A percentile compares a stretch with the other conserved stretches of the same genome.
phyloP scores from a whole-genome alignment of 2,797 vertebrate species.

The Peromyscus eremicus region DNA sequence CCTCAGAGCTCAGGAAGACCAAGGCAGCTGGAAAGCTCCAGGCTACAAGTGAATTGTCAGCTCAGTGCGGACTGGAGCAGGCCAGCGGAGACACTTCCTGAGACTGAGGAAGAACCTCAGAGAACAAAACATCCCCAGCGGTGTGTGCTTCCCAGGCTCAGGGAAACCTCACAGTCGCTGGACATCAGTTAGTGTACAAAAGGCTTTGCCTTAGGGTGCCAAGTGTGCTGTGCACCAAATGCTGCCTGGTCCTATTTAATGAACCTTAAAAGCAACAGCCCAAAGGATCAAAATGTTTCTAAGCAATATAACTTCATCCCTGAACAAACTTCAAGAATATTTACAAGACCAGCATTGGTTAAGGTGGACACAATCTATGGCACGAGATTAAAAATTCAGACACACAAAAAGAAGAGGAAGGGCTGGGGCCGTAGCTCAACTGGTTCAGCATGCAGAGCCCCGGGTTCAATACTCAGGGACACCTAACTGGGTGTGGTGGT shows the following conservation, averaged over 20 bases:
- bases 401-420: background rate
- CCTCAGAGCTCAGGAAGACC: background rate
- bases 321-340: background rate
- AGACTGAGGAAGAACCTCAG: fast-evolving
- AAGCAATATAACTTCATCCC: background rate
- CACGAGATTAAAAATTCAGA: background rate
- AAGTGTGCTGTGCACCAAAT: background rate
- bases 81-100: too few relatives aligned
- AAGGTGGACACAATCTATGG: background rate
- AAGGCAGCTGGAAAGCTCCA: fast-evolving
- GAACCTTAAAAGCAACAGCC: background rate
- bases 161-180: background rate
- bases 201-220: too few relatives aligned
- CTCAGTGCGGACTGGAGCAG: fast-evolving
- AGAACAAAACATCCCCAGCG: background rate
- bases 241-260: too few relatives aligned
- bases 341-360: background rate
- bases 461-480: background rate
- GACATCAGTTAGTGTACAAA: background rate
- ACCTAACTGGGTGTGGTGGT: background rate
- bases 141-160: too few relatives aligned
- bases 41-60: background rate
- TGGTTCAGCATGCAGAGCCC: background rate
- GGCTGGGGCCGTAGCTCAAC: background rate
- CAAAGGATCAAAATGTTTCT: background rate